Evolutionary conservation across 2,888 invertebrate genomes (phyloP), one percentile per base, ranked within the genome.

Genomic region (Ischnus inquisitorius): DNA sequence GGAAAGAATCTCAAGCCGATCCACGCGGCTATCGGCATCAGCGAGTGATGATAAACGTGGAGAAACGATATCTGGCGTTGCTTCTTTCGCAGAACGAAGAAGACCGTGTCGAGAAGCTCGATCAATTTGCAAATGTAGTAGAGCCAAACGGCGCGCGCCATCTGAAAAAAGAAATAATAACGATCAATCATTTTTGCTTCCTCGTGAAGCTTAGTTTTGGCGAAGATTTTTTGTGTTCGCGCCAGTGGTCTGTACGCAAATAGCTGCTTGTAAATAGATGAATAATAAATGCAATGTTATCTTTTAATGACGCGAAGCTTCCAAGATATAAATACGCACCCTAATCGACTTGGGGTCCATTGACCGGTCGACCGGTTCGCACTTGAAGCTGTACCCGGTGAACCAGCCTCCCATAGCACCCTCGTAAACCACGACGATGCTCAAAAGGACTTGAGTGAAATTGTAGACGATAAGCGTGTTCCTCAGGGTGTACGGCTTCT

Each of bases 61-160:
- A 98, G 95, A 91, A 97, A 97, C 0, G 97, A 96, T 28, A 98
- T 96, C 94, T 98, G 98, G 77, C 96, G 96, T 89, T 97, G 96
- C 93, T 98, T 98, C 94, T 98, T 98, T 68, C 98, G 95, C 88
- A 98, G 93, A 6, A 98, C 97, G 92, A 98, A 98, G 94, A 98
- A 98, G 25, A 97, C 95, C 0, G 97, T 97, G 90, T 97, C 97
- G 82, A 97, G 91, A 0, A 97, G 94, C 90, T 97, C 97, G 1
- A 97, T 94, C 69, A 97, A 94, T 94, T 97, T 97, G 19, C 97
- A 97, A 86, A 96, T 95, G 91, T 97, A 97, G 91, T 97, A 97
- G 95, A 92, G 71, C 93, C 94, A 94, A 1, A 94, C 94, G 1
- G 90, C 94, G 0, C 88, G 89, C 1, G 94, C 93, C 93, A 94